phyloP scores from a whole-genome alignment of 92 coral and sea anemone genomes.

The Actinernus sp. region DNA sequence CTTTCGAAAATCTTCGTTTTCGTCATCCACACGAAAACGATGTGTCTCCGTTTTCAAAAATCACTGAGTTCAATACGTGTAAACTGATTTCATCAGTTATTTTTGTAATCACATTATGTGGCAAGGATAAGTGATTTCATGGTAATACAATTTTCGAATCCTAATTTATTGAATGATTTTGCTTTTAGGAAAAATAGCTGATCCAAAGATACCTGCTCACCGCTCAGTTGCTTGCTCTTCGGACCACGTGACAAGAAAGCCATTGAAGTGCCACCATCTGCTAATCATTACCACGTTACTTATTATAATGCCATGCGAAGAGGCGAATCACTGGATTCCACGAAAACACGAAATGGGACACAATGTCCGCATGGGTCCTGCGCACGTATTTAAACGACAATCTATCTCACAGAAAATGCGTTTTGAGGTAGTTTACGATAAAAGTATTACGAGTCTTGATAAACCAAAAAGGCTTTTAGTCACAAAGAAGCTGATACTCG shows the following conservation, averaged over 20 bases:
- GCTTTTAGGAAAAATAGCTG: too few relatives aligned
- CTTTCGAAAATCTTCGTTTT: too few relatives aligned
- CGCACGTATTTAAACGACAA: slow-evolving; percentile 61
- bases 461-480: slow-evolving; percentile 60
- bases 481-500: slow-evolving; percentile 82
- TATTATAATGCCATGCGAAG: slow-evolving; percentile 9
- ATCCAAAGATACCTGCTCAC: too few relatives aligned
- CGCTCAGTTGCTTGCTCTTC: too few relatives aligned
- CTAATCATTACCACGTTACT: neutral
- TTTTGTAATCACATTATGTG: too few relatives aligned
- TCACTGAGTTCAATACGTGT: too few relatives aligned
- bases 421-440: slow-evolving; percentile 91
- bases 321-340: slow-evolving; percentile 86
- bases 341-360: slow-evolving; percentile 90
- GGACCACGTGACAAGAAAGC: neutral
- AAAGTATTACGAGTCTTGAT: slow-evolving; percentile 67
- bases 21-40: too few relatives aligned
- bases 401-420: slow-evolving; percentile 85
- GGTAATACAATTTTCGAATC: too few relatives aligned
- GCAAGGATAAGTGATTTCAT: too few relatives aligned
- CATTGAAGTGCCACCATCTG: neutral
- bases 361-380: slow-evolving; percentile 83
- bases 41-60: too few relatives aligned
- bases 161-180: too few relatives aligned
- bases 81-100: too few relatives aligned